These are phyloP conservation scores for Caenorhabditis japonica DNA, from an alignment of 2,888 invertebrate species.

Conservation along the genomic window DNA sequence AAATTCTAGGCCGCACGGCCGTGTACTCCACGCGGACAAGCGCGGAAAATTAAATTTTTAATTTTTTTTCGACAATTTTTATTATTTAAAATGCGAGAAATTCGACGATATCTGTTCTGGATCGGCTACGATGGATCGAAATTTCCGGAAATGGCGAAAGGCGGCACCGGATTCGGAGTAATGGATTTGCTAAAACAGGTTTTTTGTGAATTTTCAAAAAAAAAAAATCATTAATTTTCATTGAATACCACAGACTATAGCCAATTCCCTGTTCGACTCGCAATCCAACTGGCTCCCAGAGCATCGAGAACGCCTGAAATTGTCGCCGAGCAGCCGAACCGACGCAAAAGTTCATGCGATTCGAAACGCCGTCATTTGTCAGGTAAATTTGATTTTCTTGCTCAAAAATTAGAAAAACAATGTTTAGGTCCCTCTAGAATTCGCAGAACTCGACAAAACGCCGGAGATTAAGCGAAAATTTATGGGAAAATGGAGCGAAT, in stretches of 20 bases:
- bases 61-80: background rate
- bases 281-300: background rate
- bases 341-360: conserved; percentile 69
- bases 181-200: conserved; percentile 67
- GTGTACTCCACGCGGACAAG: conserved; percentile 20
- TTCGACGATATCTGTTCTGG: conserved; percentile 68
- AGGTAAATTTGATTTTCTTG: conserved; percentile 29
- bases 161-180: conserved; percentile 67
- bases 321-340: conserved; percentile 58
- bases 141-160: conserved; percentile 72
- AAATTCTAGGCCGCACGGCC: conserved; percentile 16
- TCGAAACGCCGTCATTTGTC: conserved; percentile 58
- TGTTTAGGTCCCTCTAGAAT: conserved; percentile 44
- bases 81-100: conserved; percentile 17
- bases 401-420: background rate
- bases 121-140: conserved; percentile 69
- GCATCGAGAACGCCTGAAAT: conserved; percentile 5
- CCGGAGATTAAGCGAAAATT: conserved; percentile 28
- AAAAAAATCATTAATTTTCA: background rate
- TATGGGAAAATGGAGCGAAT: conserved; percentile 40
- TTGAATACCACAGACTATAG: conserved; percentile 18
- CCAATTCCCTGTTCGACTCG: conserved; percentile 31
- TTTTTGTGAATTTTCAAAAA: background rate
- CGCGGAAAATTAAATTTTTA: background rate
- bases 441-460: conserved; percentile 40